phyloP scores from a whole-genome alignment of 2,797 vertebrate species.

The Loriculus beryllinus region DNA sequence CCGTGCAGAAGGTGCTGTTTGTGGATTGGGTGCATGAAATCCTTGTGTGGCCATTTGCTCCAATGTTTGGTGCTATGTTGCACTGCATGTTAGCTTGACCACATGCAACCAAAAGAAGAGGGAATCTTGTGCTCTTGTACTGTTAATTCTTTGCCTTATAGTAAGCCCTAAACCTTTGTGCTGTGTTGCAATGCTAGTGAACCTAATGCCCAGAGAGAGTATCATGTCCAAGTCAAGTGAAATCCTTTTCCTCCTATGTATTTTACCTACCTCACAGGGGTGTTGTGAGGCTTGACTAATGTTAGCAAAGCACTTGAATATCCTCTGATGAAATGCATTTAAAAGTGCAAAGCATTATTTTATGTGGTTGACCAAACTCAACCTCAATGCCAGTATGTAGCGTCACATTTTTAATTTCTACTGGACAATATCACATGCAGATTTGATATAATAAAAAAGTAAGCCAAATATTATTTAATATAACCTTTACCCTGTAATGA shows the following conservation, averaged over 20 bases:
- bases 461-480: slow-evolving; percentile 2
- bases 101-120: not conserved
- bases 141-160: slow-evolving; percentile 19
- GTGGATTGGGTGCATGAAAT: not conserved
- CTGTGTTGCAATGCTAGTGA: not conserved
- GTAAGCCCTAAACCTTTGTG: not conserved
- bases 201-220: not conserved
- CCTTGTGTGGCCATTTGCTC: not conserved
- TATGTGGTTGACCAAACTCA: slow-evolving; percentile 23
- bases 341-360: slow-evolving; percentile 21
- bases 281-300: slow-evolving; percentile 57
- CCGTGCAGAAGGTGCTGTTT: not conserved
- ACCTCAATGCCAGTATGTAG: slow-evolving; percentile 9
- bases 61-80: not conserved
- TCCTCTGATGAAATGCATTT: slow-evolving; percentile 28
- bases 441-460: not conserved
- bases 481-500: not conserved
- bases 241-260: slow-evolving; percentile 20
- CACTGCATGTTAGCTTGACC: not conserved
- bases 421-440: not conserved
- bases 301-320: slow-evolving; percentile 35
- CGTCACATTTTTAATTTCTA: slow-evolving; percentile 30
- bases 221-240: not conserved
- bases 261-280: slow-evolving; percentile 53
- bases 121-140: not conserved